Base-by-base conservation (phyloP, 2,888 invertebrate species). In the Zhengitettix transpicula region DNA sequence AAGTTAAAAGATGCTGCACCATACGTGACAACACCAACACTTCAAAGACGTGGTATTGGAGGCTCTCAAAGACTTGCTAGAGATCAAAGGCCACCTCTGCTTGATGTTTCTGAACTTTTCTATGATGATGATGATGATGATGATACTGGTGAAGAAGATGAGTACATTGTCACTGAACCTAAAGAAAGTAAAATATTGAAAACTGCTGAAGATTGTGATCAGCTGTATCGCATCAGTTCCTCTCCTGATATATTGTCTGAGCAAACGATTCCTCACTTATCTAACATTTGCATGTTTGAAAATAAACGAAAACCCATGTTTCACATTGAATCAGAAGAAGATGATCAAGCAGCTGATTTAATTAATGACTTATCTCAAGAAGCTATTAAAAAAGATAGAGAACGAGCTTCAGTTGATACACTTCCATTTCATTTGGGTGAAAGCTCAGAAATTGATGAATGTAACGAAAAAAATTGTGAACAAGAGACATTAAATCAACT, bases 311-410 rank as follows among this genome's bases (percentile, higher is more conserved):
- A 72, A 66, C 73, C 75, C 11, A 66, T 76, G 60, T 77, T 77
- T 64, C 71, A 72, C 61, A 69, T 77, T 63, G 75, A 74, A 66
- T 76, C 76, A 12, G 74, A 73, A 65, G 75, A 74, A 47, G 74
- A 73, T 58, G 61, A 61, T 16, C 17, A 60, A 12, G 42, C 58
- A 12, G 60, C 58, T 28, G 28, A 28, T 28, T 28, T 28, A 42
- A 55, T 12, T 17, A 14, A 9, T 15, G 15, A 5, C 56, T 56
- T n/a, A 40, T 54, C 12, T 15, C 16, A 41, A 54, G 51, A 51
- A n/a, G 17, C 52, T 40, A 58, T 58, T 42, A 53, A 52, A 11
- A 58, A 28, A 28, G 28, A 28, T 28, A 28, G 10, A 42, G 58
- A 58, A 52, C 17, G 51, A 28, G 56, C 28, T 15, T 5, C 28